Percentiles rank a stretch among this genome's conserved stretches.
Evolutionary conservation across 2,797 vertebrate genomes (phyloP).

Genomic region (Enteromius anoplus): DNA sequence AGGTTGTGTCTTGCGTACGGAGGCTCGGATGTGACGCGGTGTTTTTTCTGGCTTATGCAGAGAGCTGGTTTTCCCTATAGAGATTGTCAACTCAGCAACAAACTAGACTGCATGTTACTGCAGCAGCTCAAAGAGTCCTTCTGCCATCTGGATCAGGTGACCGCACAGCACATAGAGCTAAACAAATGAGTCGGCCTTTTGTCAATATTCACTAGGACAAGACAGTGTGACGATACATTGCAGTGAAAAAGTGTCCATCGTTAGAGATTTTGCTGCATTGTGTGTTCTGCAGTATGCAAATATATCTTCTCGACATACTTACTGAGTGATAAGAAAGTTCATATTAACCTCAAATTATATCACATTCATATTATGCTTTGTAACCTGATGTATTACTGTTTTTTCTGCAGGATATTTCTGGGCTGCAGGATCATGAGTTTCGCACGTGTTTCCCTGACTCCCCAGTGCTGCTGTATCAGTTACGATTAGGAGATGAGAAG

Average conservation of each 20-base stretch:
- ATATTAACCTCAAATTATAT: not conserved
- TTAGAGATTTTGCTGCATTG: no score
- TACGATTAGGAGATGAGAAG: conserved; percentile 95
- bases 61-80: conserved; percentile 94
- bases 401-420: conserved; percentile 88
- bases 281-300: no score
- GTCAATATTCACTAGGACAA: no score
- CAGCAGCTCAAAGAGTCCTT: conserved; percentile 96
- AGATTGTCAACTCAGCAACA: conserved; percentile 90
- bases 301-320: no score
- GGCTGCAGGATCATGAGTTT: conserved; percentile 96
- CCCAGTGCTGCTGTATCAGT: conserved; percentile 90
- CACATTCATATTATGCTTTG: not conserved
- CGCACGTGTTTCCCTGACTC: conserved; percentile 93
- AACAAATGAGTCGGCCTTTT: not conserved
- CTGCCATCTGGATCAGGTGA: conserved; percentile 94
- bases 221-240: no score
- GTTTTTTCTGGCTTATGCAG: conserved; percentile 97
- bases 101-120: conserved; percentile 89
- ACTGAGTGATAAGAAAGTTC: no score
- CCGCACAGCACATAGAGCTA: not conserved
- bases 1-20: conserved; percentile 94
- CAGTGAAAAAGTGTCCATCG: not conserved
- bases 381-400: not conserved
- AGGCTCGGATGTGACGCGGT: conserved; percentile 92